Evolutionary conservation across 2,797 vertebrate species (phyloP).

Genomic region (Cyprinodon diabolis): DNA sequence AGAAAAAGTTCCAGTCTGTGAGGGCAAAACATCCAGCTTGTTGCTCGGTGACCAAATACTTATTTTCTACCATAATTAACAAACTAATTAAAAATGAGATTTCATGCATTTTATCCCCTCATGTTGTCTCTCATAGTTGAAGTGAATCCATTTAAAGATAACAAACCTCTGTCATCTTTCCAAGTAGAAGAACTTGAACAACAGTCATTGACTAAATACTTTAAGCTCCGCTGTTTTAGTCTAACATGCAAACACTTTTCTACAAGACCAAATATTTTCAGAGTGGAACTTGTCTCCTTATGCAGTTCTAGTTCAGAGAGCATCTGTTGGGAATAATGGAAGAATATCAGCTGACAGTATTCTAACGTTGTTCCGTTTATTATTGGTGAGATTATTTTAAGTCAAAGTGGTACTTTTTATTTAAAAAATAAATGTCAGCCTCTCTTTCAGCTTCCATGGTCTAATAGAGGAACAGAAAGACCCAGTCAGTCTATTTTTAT

Average conservation of each 20-base stretch:
- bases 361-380: slow-evolving; percentile 41
- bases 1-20: too few relatives aligned
- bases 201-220: too few relatives aligned
- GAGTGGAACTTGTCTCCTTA: slow-evolving; percentile 56
- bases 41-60: too few relatives aligned
- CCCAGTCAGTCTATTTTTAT: slow-evolving; percentile 78
- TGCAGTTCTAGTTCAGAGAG: slow-evolving; percentile 67
- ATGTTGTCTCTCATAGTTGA: too few relatives aligned
- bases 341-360: slow-evolving; percentile 7
- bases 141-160: too few relatives aligned
- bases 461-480: slow-evolving; percentile 37
- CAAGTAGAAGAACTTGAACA: too few relatives aligned
- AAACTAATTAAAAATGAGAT: too few relatives aligned
- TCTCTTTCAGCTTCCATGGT: slow-evolving; percentile 51
- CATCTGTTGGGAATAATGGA: slow-evolving; percentile 33
- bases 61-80: too few relatives aligned
- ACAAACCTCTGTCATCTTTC: too few relatives aligned
- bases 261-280: slow-evolving; percentile 63
- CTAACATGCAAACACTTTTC: slow-evolving; percentile 25
- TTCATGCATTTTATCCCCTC: too few relatives aligned
- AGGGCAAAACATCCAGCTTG: too few relatives aligned
- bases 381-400: slow-evolving; percentile 34
- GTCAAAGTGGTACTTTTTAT: slow-evolving; percentile 16
- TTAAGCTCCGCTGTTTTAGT: background rate
- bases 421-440: slow-evolving; percentile 23